Conservation (phyloP, 2,113 vertebrate genomes). For the Grantiella picta region DNA sequence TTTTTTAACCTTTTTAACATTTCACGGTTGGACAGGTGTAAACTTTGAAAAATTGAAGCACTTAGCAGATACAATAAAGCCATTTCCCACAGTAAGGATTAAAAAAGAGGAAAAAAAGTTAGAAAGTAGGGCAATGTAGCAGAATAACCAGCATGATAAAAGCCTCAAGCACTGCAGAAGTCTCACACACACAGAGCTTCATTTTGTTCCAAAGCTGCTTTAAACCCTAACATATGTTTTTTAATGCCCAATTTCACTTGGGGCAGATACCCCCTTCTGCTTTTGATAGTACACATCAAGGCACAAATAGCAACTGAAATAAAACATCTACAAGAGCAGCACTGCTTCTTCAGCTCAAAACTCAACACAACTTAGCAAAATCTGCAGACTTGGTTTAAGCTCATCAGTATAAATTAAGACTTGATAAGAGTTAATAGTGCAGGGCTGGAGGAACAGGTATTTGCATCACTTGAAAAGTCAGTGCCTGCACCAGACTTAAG, state of each 20-base stretch:
- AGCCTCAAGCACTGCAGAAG: neutral
- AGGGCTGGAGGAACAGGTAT: neutral
- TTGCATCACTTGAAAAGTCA: neutral
- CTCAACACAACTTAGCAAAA: neutral
- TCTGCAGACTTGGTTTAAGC: neutral
- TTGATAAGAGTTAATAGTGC: neutral
- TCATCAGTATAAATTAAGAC: neutral
- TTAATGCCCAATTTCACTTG: neutral
- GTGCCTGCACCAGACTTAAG: accelerated
- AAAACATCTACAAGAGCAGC: neutral
- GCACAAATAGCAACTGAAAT: neutral
- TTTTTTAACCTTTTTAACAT: neutral
- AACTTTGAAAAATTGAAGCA: neutral
- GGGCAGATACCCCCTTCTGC: neutral
- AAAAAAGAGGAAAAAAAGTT: neutral
- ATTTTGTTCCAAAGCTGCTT: neutral
- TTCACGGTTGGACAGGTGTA: neutral
- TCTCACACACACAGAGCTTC: neutral
- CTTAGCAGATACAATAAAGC: neutral
- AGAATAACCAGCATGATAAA: neutral
- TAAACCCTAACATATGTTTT: neutral
- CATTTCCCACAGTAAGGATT: neutral
- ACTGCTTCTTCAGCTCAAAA: neutral
- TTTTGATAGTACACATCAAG: neutral
- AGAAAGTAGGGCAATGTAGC: neutral